Evolutionary conservation across 2,888 invertebrate species (phyloP), one percentile per base, ranked within the genome.

Genomic region (Noctua comes): DNA sequence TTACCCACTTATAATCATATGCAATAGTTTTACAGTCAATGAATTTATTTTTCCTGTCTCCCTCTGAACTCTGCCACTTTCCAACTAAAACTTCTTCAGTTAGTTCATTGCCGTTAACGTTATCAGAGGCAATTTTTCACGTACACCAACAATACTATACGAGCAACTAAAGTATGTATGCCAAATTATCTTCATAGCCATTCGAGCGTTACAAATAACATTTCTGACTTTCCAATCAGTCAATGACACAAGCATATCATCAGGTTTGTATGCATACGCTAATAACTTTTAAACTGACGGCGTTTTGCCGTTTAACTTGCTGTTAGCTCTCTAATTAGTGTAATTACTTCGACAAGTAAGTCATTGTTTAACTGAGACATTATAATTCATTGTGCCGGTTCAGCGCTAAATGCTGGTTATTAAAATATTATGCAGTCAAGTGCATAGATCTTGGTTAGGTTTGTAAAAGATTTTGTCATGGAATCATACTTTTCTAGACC

Each of bases 201-300:
- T 74, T 85, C 71, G 57, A 77, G 88, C 88, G 85, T 87, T 77
- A 31, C 88, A 81, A 87, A 87, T 79, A 86, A 87, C 89, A 69
- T 86, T 81, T 73, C 66, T 84, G 88, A 78, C 85, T 85, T 85
- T 85, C 86, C 78, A 85, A 89, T 83, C 79, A 88, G 88, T 86
- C 88, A 88, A 89, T 86, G 89, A 88, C 88, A 85, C 85, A 72
- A 36, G 54, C 76, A 69, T 84, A 87, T 84, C 85, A 84, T 85
- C 85, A 74, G 85, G 76, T 74, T 76, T 87, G 80, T 84, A 84
- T 87, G 80, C 85, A 87, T 73, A 87, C 71, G 79, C 57, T 86
- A 83, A 84, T 86, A 78, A 77, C 73, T 84, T 88, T 84, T 65
- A 82, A 87, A 84, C 78, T 82, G 87, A 31, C 87, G 77, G 51